Conservation (phyloP, 2,797 vertebrate genomes). For the Urophycis tenuis region DNA sequence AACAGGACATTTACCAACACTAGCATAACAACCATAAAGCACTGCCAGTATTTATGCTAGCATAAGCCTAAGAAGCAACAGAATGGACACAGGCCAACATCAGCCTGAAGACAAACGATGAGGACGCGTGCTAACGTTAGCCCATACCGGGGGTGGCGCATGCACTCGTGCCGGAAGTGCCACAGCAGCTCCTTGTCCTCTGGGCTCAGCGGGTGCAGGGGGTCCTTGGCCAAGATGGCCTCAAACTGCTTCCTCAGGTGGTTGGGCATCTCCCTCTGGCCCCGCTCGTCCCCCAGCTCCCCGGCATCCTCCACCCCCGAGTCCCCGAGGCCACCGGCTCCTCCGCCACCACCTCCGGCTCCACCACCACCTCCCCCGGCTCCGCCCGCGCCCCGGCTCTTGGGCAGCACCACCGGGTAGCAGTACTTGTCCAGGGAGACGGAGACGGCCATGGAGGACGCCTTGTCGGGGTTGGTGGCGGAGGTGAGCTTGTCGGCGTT, state of each 20-base stretch:
- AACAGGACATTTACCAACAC: too few relatives aligned
- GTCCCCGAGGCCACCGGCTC: slow-evolving; percentile 28
- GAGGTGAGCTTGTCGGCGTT: slow-evolving; percentile 97
- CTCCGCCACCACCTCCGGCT: slow-evolving; percentile 27
- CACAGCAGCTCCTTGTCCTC: slow-evolving; percentile 97
- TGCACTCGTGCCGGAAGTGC: slow-evolving; percentile 93
- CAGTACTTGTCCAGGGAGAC: slow-evolving; percentile 92
- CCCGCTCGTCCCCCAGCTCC: slow-evolving; percentile 72
- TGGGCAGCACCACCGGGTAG: slow-evolving; percentile 92
- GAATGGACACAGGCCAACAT: not conserved
- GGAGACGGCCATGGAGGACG: slow-evolving; percentile 88
- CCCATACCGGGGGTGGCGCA: slow-evolving; percentile 78
- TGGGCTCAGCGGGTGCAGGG: slow-evolving; percentile 87
- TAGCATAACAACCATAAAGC: too few relatives aligned
- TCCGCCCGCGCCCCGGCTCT: slow-evolving; percentile 71
- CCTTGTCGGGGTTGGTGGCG: slow-evolving; percentile 94
- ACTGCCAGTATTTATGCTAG: too few relatives aligned
- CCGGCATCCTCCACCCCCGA: slow-evolving; percentile 54
- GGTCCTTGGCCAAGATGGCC: slow-evolving; percentile 88
- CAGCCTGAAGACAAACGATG: not conserved
- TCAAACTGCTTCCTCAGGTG: slow-evolving; percentile 93
- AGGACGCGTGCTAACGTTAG: not conserved
- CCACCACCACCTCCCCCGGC: too few relatives aligned
- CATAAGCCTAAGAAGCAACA: not conserved
- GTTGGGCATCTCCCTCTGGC: slow-evolving; percentile 92